Conservation (phyloP, 2,113 vertebrate genomes). For the Erpornis zantholeuca region DNA sequence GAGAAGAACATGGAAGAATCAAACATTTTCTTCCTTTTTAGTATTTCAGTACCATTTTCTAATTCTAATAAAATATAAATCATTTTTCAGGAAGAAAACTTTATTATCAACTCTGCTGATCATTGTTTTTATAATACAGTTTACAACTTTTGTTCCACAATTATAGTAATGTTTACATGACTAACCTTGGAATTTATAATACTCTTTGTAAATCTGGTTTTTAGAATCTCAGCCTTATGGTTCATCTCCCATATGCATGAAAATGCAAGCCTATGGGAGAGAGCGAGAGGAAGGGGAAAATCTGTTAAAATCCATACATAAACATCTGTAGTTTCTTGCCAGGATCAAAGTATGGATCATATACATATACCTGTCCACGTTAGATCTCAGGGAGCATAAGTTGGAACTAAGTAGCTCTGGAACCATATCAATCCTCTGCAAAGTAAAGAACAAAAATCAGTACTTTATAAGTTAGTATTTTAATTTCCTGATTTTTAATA, state of each 20-base stretch:
- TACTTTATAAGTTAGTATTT: not conserved
- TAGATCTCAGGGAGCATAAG: slow-evolving; percentile 90
- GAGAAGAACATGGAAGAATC: not conserved
- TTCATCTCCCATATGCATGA: slow-evolving; percentile 98
- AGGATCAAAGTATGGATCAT: not conserved
- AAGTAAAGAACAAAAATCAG: slow-evolving; percentile 31
- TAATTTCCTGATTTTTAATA: not conserved
- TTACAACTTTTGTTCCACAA: not conserved
- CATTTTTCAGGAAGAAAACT: not conserved
- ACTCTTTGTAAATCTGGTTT: slow-evolving; percentile 92
- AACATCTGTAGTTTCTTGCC: not conserved
- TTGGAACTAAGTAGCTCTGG: slow-evolving; percentile 97
- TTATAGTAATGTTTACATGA: not conserved
- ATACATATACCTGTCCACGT: slow-evolving; percentile 88
- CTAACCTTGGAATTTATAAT: slow-evolving; percentile 95
- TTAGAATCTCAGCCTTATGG: slow-evolving; percentile 87
- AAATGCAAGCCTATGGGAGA: slow-evolving; percentile 84
- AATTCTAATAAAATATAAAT: not conserved
- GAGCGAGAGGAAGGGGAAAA: not conserved
- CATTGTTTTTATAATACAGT: not conserved
- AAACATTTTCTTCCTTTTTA: not conserved
- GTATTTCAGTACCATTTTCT: not conserved
- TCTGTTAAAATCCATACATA: not conserved
- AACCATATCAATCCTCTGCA: slow-evolving; percentile 98
- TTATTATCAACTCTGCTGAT: not conserved